A percentile compares a stretch with the other conserved stretches of the same genome.
Conservation (phyloP, 2,888 invertebrate species). For the Amiota mariae region DNA sequence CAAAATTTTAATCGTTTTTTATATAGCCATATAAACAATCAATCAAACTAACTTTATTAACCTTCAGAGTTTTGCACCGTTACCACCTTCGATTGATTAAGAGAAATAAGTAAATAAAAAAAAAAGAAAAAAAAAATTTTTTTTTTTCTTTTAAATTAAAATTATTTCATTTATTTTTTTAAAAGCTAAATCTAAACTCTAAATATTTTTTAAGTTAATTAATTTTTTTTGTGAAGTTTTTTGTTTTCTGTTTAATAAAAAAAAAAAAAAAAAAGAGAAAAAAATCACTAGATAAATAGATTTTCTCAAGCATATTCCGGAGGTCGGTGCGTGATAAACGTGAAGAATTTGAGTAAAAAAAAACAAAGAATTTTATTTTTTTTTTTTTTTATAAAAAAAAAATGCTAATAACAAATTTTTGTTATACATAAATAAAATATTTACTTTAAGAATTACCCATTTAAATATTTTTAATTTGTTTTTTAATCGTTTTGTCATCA, state of each 20-base stretch:
- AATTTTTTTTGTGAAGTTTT: constrained; percentile 14
- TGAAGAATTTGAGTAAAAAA: constrained; percentile 30
- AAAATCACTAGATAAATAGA: constrained; percentile 56
- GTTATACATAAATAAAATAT: too few relatives aligned
- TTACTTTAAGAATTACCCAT: too few relatives aligned
- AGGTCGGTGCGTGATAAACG: constrained; percentile 66
- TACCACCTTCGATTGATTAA: constrained; percentile 62
- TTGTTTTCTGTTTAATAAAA: constrained; percentile 22
- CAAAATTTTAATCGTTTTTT: neutral
- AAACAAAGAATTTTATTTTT: constrained; percentile 23
- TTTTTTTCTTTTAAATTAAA: constrained; percentile 39
- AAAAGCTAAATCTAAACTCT: constrained; percentile 31
- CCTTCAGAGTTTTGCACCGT: constrained; percentile 65
- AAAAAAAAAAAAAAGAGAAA: constrained; percentile 21
- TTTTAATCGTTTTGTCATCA: too few relatives aligned
- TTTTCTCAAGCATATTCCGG: constrained; percentile 73
- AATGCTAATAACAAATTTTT: too few relatives aligned
- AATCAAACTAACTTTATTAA: constrained; percentile 39
- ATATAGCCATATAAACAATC: too few relatives aligned
- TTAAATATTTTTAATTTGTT: too few relatives aligned
- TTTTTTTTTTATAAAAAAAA: neutral
- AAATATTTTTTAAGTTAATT: constrained; percentile 5
- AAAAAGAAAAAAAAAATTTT: constrained; percentile 9
- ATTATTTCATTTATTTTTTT: constrained; percentile 28
- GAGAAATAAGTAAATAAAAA: constrained; percentile 2